Conservation (phyloP, 2,797 vertebrate genomes). For the Naso thynnoides region DNA sequence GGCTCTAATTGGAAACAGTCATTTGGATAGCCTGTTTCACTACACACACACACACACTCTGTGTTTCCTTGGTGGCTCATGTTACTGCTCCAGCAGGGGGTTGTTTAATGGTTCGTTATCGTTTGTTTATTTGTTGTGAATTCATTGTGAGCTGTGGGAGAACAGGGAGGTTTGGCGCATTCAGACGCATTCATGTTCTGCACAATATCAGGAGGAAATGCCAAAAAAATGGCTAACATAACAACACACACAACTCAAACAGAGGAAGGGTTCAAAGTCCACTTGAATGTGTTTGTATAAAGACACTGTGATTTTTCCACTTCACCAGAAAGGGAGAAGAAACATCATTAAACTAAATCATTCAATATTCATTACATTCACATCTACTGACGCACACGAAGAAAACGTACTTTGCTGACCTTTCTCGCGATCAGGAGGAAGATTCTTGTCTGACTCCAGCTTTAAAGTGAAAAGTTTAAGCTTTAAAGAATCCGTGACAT, state of each 20-base stretch:
- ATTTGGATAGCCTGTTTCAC: slow-evolving; percentile 30
- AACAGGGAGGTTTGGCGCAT: background rate
- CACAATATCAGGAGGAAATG: background rate
- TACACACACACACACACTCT: background rate
- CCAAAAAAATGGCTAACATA: no score
- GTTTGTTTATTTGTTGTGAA: slow-evolving; percentile 1
- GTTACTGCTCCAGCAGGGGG: slow-evolving; percentile 14
- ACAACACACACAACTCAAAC: background rate
- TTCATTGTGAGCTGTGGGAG: background rate
- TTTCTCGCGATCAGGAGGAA: background rate
- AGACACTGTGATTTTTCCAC: background rate
- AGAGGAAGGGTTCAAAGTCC: background rate
- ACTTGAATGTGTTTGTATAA: background rate
- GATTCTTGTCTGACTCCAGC: background rate
- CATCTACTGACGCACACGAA: background rate
- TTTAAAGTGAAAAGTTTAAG: background rate
- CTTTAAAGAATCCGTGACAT: no score
- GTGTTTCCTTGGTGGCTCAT: slow-evolving; percentile 25
- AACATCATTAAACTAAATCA: no score
- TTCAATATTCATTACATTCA: slow-evolving; percentile 4
- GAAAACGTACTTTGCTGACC: slow-evolving; percentile 12
- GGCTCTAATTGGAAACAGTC: slow-evolving; percentile 71
- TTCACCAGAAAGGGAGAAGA: background rate
- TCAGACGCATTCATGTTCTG: background rate
- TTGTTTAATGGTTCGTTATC: background rate